Evolutionary conservation across 2,888 invertebrate genomes (phyloP).

Genomic region (Agonum fuliginosum): DNA sequence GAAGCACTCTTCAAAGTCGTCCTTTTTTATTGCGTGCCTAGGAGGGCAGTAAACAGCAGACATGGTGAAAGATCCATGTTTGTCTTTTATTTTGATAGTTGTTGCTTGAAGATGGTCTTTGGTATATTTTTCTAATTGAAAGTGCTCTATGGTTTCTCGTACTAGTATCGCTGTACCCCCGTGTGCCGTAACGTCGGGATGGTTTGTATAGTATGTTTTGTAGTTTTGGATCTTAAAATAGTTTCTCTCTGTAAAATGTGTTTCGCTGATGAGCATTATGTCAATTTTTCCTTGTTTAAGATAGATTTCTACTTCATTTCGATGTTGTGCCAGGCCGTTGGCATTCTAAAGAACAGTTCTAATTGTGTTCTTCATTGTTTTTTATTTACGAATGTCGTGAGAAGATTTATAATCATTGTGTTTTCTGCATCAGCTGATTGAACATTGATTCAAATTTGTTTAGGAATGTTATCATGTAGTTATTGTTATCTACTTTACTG

Average conservation of each 20-base stretch:
- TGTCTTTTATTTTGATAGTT: too few relatives aligned
- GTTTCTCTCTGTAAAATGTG: constrained; percentile 60
- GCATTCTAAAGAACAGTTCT: too few relatives aligned
- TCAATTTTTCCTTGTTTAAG: constrained; percentile 58
- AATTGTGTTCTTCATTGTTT: constrained; percentile 17
- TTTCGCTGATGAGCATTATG: constrained; percentile 60
- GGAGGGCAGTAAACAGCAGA: constrained; percentile 54
- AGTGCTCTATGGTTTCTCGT: constrained; percentile 52
- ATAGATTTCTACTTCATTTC: constrained; percentile 36
- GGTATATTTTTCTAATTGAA: constrained; percentile 20
- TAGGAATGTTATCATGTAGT: not conserved
- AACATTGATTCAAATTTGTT: constrained; percentile 21
- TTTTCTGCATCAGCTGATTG: constrained; percentile 56
- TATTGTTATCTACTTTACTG: not conserved
- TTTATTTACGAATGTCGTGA: constrained; percentile 55
- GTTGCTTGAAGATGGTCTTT: constrained; percentile 40
- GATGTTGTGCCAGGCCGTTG: not conserved
- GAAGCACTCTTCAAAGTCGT: constrained; percentile 40
- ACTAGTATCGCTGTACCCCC: constrained; percentile 58
- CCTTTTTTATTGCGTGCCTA: constrained; percentile 35
- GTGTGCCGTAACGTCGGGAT: constrained; percentile 55
- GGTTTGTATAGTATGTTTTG: constrained; percentile 55
- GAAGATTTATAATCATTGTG: constrained; percentile 56
- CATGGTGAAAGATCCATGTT: constrained; percentile 14
- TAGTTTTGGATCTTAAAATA: constrained; percentile 55